Percentiles rank a stretch among this genome's conserved stretches.
These are phyloP conservation scores for Eutrigla gurnardus DNA, from an alignment of 2,797 vertebrate genomes.

Conservation along the genomic window DNA sequence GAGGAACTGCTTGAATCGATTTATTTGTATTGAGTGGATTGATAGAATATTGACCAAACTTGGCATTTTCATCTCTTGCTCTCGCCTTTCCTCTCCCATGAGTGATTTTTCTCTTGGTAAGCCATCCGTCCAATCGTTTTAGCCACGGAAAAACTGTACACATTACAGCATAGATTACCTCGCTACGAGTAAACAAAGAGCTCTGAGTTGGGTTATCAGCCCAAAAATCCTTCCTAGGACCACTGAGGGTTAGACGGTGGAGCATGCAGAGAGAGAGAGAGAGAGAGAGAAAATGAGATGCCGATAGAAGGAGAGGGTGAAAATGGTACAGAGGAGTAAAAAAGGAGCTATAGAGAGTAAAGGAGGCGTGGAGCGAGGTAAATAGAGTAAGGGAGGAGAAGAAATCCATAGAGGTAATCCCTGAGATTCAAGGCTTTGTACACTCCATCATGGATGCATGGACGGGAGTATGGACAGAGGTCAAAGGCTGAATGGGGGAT, in stretches of 20 bases:
- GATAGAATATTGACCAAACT: background rate
- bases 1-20: background rate
- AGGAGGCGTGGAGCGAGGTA: constrained; percentile 34
- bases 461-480: constrained; percentile 47
- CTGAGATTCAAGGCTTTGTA: constrained; percentile 54
- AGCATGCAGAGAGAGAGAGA: constrained; percentile 17
- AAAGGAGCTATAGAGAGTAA: constrained; percentile 12
- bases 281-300: constrained; percentile 47
- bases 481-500: constrained; percentile 58
- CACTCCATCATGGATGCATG: constrained; percentile 54
- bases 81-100: background rate
- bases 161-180: constrained; percentile 45
- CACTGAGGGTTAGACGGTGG: constrained; percentile 11
- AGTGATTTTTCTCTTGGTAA: background rate
- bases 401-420: constrained; percentile 60
- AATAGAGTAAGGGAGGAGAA: constrained; percentile 7
- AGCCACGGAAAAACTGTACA: constrained; percentile 32
- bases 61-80: background rate
- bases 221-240: constrained; percentile 33
- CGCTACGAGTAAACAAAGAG: constrained; percentile 51
- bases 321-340: constrained; percentile 14
- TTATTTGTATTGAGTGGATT: background rate
- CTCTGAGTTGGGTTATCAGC: constrained; percentile 31
- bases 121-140: constrained; percentile 13
- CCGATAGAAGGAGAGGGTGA: background rate